phyloP scores from a whole-genome alignment of 2,888 invertebrate genomes.

The Tribolium freemani region DNA sequence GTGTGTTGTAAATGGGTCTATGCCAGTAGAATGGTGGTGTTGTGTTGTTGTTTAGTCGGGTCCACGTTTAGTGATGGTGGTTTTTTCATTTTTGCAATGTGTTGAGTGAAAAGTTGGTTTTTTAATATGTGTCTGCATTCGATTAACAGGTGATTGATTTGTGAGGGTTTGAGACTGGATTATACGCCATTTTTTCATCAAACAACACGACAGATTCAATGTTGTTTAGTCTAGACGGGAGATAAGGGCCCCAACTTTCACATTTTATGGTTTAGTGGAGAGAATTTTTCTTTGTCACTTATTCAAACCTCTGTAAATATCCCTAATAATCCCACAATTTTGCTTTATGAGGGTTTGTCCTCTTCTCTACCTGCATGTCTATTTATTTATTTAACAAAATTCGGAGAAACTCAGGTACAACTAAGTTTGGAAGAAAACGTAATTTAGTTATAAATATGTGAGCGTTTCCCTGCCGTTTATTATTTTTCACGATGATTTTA shows the following conservation, averaged over 20 bases:
- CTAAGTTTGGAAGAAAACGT: background rate
- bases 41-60: slow-evolving; percentile 32
- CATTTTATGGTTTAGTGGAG: background rate
- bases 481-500: background rate
- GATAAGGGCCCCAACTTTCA: background rate
- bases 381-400: slow-evolving; percentile 15
- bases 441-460: background rate
- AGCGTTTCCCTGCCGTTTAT: background rate
- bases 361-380: slow-evolving; percentile 11
- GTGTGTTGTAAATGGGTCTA: slow-evolving; percentile 61
- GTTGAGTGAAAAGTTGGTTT: slow-evolving; percentile 13
- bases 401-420: slow-evolving; percentile 9
- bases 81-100: no score
- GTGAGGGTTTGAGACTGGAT: background rate
- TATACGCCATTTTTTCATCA: slow-evolving; percentile 20
- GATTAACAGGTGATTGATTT: slow-evolving; percentile 53
- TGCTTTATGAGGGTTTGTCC: slow-evolving; percentile 12
- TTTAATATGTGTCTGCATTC: slow-evolving; percentile 54
- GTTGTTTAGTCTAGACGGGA: background rate
- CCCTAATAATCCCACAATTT: background rate
- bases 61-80: slow-evolving; percentile 5
- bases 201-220: background rate
- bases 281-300: background rate
- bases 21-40: slow-evolving; percentile 16
- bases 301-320: background rate